A percentile compares a stretch with the other conserved stretches of the same genome.
Evolutionary conservation across 37 sponge, comb jelly and placozoan genomes (phyloP).

Genomic region (Axinella damicornis): DNA sequence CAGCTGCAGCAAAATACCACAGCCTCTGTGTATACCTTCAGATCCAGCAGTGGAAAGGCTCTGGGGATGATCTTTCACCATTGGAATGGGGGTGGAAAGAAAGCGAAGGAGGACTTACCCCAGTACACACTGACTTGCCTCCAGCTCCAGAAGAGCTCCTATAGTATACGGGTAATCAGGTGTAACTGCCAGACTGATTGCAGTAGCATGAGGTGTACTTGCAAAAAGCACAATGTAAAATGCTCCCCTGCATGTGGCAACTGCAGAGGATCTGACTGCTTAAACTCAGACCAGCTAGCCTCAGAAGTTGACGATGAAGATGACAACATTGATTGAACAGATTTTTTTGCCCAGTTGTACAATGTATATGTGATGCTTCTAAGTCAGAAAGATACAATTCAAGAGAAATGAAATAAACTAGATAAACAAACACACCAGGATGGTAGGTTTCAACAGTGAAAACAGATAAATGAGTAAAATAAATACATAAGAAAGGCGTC

Average conservation of each 20-base stretch:
- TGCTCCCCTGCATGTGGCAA: constrained; percentile 36
- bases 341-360: too few species aligned
- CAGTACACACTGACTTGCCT: constrained; percentile 37
- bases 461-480: too few species aligned
- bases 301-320: too few species aligned
- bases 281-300: neutral
- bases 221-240: constrained; percentile 33
- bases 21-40: constrained; percentile 20
- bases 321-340: too few species aligned
- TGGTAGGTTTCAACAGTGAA: too few species aligned
- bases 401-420: too few species aligned
- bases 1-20: constrained; percentile 38
- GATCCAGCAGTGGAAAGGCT: constrained; percentile 18
- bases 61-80: neutral
- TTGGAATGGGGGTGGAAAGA: constrained; percentile 17
- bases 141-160: constrained; percentile 39
- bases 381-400: too few species aligned
- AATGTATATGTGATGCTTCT: too few species aligned
- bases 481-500: too few species aligned
- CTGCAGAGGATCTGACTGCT: constrained; percentile 32
- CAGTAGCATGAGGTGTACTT: constrained; percentile 37
- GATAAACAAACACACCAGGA: too few species aligned
- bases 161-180: neutral
- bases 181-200: constrained; percentile 31
- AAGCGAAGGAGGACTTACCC: constrained; percentile 20